Base-by-base conservation (phyloP, 2,113 vertebrate genomes). In the Callaeas wilsoni region DNA sequence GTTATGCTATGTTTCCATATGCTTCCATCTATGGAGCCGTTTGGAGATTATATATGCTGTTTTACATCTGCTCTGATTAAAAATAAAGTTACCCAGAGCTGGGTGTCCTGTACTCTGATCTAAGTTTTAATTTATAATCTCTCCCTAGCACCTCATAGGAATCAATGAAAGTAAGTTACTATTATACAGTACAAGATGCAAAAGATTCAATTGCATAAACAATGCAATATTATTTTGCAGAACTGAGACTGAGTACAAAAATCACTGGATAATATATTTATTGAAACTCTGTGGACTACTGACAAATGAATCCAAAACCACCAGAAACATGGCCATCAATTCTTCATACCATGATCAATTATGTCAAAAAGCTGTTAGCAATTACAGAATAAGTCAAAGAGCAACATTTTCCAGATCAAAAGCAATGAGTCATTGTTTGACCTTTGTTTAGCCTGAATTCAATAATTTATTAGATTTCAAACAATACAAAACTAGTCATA, bases 371-470 rank as follows among this genome's bases (percentile, higher is more conserved):
- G 47, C 65, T 91, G 60, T 84, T 94, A 84, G 87, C 52, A 65
- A 79, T 94, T 94, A 56, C 52, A 75, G 52, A 85, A 62, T 75
- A 94, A 77, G 60, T 92, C 94, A 87, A 80, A 95, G 89, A 94
- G 57, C 32, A 95, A 62, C 41, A 35, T 87, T 93, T 83, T 59
- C 63, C 23, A 35, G n/a, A 79, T 90, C 65, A 80, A 76, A 93
- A 95, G 32, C 53, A 75, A 78, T 94, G 94, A 89, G 60, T 96
- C 89, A 96, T 74, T 93, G n/a, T 96, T 70, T 96, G 94, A 84
- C 84, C 92, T 86, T 82, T 89, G 46, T 89, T 94, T 90, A 87
- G 32, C 41, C 37, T 81, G 60, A 84, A 89, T 91, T 93, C 73
- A 87, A 50, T 79, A 87, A 93, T 30, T 92, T 79, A 63, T 7